Evolutionary conservation across 2,888 invertebrate genomes (phyloP).

Genomic region (Rugalucina vietnamica): DNA sequence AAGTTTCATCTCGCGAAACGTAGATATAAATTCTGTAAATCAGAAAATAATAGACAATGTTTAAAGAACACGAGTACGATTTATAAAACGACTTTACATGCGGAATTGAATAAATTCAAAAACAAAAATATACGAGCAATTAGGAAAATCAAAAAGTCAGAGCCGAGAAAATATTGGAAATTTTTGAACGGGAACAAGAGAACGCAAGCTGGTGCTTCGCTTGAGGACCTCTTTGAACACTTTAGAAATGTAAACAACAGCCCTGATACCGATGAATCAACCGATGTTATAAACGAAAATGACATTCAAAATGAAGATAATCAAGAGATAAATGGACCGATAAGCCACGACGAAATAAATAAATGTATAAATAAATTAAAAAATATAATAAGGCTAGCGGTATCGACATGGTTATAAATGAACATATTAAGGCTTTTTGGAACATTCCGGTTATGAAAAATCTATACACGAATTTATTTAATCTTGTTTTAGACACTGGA

Average conservation of each 20-base stretch:
- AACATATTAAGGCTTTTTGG: neutral
- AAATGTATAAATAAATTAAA: neutral
- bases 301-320: too few species aligned
- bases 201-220: neutral
- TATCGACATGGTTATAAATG: neutral
- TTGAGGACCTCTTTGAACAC: neutral
- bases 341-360: neutral
- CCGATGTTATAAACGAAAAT: neutral
- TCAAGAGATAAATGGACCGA: neutral
- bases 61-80: neutral
- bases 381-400: neutral
- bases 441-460: neutral
- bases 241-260: neutral
- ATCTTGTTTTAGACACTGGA: neutral
- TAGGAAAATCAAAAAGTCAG: neutral
- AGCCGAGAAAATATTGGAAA: neutral
- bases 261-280: neutral
- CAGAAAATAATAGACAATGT: neutral
- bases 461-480: neutral
- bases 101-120: neutral
- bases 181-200: slow-evolving; percentile 4
- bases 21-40: neutral
- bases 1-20: neutral
- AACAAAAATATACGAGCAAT: neutral
- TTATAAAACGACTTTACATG: neutral